These are phyloP conservation scores for Lemur catta DNA, from an alignment of 2,797 vertebrate species.

Conservation along the genomic window DNA sequence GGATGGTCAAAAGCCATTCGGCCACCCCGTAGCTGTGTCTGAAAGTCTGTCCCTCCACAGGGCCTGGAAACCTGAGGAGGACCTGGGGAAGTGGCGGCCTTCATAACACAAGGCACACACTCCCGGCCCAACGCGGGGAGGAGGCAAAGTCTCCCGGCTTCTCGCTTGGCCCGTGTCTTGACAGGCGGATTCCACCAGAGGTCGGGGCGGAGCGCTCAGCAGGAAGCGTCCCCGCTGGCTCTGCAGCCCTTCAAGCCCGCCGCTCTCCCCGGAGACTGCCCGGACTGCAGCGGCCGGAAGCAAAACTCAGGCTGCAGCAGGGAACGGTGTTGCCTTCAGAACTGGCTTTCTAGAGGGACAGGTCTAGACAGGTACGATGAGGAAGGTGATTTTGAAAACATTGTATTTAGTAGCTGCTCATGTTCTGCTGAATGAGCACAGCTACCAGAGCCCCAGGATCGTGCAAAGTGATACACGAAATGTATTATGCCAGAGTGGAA, in stretches of 20 bases:
- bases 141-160: background rate
- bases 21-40: background rate
- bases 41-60: background rate
- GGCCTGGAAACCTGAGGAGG: background rate
- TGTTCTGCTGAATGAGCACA: background rate
- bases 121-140: background rate
- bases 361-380: background rate
- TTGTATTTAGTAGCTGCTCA: background rate
- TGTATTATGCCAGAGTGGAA: background rate
- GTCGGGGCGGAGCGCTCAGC: slow-evolving; percentile 81
- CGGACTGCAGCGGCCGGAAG: background rate
- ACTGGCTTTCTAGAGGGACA: background rate
- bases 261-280: background rate
- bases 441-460: background rate
- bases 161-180: slow-evolving; percentile 58
- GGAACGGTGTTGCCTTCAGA: background rate
- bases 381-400: background rate
- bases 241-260: background rate
- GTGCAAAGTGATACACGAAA: background rate
- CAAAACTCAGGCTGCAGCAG: background rate
- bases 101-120: background rate
- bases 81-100: background rate
- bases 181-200: slow-evolving; percentile 81
- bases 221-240: background rate
- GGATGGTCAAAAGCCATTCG: background rate